Base-by-base conservation (phyloP, 1,140 invertebrate genomes). In the Metaphire vulgaris region DNA sequence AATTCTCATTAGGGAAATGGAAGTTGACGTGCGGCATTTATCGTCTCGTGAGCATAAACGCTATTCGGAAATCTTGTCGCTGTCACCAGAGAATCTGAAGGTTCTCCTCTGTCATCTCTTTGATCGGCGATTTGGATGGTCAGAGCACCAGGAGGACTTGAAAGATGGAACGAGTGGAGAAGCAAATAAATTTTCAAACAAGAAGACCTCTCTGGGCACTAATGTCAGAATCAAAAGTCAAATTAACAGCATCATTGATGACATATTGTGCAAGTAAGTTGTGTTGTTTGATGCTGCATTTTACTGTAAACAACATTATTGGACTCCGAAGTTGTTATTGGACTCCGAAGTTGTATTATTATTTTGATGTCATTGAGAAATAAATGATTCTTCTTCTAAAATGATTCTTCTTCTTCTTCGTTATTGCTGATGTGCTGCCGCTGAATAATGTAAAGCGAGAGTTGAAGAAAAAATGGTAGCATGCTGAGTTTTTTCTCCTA, bases 41-140 rank as follows among this genome's bases (percentile, higher is more conserved):
- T 21, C 41, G 21, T 12, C 41, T 56, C 41, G 41, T 56, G 41
- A 56, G 6, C 41, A 12, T 6, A 56, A 21, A 56, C 21, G 6
- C 21, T 21, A 21, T 21, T 56, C 21, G 41, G 41, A 21, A 6
- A 12, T 21, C 6, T 21, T 56, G 41, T 56, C 6, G 6, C 41
- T 56, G 6, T 56, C 41, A 56, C 6, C 6, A 12, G 41, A 56
- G 6, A 21, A 56, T 56, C 21, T 56, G 21, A 56, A 56, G 41
- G 6, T 56, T 56, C 41, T 56, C 21, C 41, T 76, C 31, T 79
- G 78, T 72, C 80, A 81, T 66, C 16, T 81, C 32, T 81, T 81
- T 77, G 75, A 80, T 21, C 69, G 80, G 31, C 79, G 80, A 15
- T 81, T 78, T 77, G 80, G 80, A 31, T 81, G 80, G 80, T 80